phyloP scores from a whole-genome alignment of 2,797 vertebrate species.

The Gambelia wislizenii region DNA sequence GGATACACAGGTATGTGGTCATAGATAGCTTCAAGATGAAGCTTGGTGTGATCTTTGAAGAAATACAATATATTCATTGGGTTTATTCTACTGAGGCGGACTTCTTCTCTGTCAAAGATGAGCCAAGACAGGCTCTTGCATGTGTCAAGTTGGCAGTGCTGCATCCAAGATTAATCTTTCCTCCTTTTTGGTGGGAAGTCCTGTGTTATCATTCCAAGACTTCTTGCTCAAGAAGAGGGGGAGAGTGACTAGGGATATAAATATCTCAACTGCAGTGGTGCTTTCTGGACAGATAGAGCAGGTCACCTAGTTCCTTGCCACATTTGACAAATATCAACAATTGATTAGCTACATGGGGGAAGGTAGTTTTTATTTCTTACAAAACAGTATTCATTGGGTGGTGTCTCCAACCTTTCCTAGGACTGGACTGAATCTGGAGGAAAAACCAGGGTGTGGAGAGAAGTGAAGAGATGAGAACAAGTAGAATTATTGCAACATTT shows the following conservation, averaged over 20 bases:
- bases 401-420: neutral
- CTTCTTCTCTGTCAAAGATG: neutral
- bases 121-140: neutral
- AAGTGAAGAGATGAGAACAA: neutral
- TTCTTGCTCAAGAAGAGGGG: neutral
- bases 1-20: too few species aligned
- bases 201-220: accelerated
- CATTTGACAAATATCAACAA: neutral
- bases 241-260: neutral
- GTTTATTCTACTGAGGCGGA: neutral
- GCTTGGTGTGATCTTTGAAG: neutral
- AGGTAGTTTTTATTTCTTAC: too few species aligned
- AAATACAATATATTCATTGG: neutral
- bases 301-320: neutral
- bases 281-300: neutral
- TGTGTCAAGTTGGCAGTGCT: too few species aligned
- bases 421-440: neutral
- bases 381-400: neutral
- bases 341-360: neutral
- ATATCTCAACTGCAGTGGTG: neutral
- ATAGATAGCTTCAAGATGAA: neutral
- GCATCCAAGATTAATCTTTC: too few species aligned
- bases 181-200: conserved; percentile 69
- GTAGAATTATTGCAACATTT: too few species aligned
- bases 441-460: neutral